Evolutionary conservation across 1,140 invertebrate genomes (phyloP).

Genomic region (Thaumetopoea pityocampa): DNA sequence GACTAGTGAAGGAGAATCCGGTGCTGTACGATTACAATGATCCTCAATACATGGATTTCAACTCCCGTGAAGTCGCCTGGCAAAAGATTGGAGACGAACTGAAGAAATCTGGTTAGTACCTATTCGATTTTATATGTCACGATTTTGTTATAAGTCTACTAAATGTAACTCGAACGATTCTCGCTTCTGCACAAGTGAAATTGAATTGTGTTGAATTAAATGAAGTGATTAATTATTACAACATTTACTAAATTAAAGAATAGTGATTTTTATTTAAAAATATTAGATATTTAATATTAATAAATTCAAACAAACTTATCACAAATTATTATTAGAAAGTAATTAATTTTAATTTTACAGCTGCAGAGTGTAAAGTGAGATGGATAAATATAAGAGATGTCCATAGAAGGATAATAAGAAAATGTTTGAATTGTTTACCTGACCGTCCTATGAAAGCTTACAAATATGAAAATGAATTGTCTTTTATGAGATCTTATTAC

Average conservation of each 20-base stretch:
- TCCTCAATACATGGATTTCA: constrained; percentile 61
- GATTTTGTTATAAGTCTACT: constrained; percentile 9
- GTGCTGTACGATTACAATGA: constrained; percentile 56
- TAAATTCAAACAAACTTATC: too few relatives aligned
- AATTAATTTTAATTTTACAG: constrained; percentile 47
- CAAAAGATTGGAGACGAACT: constrained; percentile 64
- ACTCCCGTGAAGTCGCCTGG: constrained; percentile 60
- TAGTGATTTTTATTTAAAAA: too few relatives aligned
- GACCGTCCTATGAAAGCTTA: constrained; percentile 30
- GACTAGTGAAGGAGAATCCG: constrained; percentile 41
- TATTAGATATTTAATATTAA: too few relatives aligned
- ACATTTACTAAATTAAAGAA: too few relatives aligned
- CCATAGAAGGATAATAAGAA: constrained; percentile 49
- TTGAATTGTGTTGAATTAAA: too few relatives aligned
- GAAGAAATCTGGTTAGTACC: constrained; percentile 48
- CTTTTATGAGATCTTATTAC: constrained; percentile 53
- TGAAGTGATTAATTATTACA: too few relatives aligned
- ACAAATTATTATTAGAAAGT: too few relatives aligned
- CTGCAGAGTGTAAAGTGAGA: constrained; percentile 57
- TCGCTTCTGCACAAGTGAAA: too few relatives aligned
- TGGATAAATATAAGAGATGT: constrained; percentile 71
- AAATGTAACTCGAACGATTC: too few relatives aligned
- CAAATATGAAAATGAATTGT: constrained; percentile 57
- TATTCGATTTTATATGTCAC: constrained; percentile 41
- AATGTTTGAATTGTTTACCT: constrained; percentile 32